phyloP scores from a whole-genome alignment of 2,113 vertebrate genomes.

The Dermatemys mawii region DNA sequence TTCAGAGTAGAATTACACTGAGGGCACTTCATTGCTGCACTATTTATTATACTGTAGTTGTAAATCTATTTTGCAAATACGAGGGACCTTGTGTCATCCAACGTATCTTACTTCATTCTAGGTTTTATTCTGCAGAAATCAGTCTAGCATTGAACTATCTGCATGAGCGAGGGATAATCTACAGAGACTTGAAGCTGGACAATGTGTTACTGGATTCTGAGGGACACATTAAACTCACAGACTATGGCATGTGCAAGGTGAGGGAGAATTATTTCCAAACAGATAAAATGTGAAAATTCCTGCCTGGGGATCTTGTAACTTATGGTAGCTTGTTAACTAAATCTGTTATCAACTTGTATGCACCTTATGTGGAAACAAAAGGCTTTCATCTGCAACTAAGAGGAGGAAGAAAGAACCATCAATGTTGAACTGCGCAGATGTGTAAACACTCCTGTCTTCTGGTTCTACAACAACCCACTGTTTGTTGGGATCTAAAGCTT shows the following conservation, averaged over 20 bases:
- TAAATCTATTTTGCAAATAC: not conserved
- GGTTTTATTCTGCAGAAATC: slow-evolving; percentile 99
- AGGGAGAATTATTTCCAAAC: not conserved
- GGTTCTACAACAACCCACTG: too few species aligned
- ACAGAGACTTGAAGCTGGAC: slow-evolving; percentile 98
- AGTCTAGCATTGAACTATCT: slow-evolving; percentile 98
- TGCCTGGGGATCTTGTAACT: not conserved
- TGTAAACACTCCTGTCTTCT: not conserved
- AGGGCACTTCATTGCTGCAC: not conserved
- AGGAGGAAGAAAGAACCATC: not conserved
- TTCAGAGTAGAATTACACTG: not conserved
- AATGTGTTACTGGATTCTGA: slow-evolving; percentile 98
- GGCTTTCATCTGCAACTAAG: not conserved
- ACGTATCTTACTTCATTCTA: slow-evolving; percentile 65
- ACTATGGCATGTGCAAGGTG: slow-evolving; percentile 99
- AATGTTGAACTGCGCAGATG: not conserved
- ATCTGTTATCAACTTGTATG: not conserved
- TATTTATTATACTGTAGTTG: not conserved
- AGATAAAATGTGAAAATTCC: not conserved
- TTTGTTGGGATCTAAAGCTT: not conserved
- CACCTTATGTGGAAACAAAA: not conserved
- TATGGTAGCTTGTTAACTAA: not conserved
- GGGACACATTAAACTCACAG: slow-evolving; percentile 99
- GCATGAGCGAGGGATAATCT: slow-evolving; percentile 98
- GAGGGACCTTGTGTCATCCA: not conserved